A percentile compares a stretch with the other conserved stretches of the same genome.
phyloP scores from a whole-genome alignment of 2,888 invertebrate genomes.

The Tachina grossa region DNA sequence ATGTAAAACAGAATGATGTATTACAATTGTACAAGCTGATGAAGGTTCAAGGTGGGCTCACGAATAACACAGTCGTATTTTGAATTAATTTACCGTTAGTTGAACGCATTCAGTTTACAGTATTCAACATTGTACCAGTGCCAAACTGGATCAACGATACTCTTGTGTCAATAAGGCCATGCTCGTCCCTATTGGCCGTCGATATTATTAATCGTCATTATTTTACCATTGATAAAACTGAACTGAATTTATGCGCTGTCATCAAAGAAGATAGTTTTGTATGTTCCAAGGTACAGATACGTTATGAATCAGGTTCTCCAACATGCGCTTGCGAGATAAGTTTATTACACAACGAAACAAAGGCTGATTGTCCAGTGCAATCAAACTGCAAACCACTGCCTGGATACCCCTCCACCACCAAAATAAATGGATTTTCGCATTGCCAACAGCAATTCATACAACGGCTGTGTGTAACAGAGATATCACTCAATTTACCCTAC shows the following conservation, averaged over 20 bases:
- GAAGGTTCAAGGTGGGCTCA: constrained; percentile 1
- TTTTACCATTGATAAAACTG: neutral
- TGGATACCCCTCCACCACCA: constrained; percentile 17
- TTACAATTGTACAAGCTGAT: constrained; percentile 8
- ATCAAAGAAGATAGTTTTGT: neutral
- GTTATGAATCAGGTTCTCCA: neutral
- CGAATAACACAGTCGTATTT: neutral
- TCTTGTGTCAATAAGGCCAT: neutral
- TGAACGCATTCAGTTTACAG: neutral
- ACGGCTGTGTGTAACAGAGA: neutral
- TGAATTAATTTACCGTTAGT: neutral
- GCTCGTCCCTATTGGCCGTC: neutral
- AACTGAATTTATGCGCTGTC: neutral
- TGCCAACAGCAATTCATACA: neutral
- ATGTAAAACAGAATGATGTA: constrained; percentile 5
- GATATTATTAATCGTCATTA: neutral
- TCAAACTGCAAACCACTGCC: neutral
- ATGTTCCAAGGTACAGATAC: neutral
- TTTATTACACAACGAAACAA: constrained; percentile 1
- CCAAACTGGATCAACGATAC: neutral
- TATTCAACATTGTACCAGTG: constrained; percentile 5
- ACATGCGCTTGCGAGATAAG: constrained; percentile 13
- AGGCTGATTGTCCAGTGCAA: constrained; percentile 22
- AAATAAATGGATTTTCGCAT: constrained; percentile 9
- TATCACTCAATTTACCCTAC: neutral